These are phyloP conservation scores for Yponomeuta sedellus DNA, from an alignment of 2,888 invertebrate species.

Conservation along the genomic window DNA sequence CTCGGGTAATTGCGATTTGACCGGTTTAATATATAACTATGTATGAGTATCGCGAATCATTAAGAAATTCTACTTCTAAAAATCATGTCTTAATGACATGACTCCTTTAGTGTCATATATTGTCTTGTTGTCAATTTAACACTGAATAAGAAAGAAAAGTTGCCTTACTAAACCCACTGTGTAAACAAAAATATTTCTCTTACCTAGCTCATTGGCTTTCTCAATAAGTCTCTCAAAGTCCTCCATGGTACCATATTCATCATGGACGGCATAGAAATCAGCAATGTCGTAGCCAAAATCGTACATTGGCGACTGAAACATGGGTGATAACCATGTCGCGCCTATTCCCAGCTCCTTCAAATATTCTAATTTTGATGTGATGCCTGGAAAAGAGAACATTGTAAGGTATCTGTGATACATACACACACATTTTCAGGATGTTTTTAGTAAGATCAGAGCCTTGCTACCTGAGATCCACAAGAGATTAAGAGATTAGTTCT, in stretches of 20 bases:
- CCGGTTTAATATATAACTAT: no score
- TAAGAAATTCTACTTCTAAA: no score
- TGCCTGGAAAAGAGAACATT: conserved; percentile 55
- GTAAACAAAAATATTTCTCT: conserved; percentile 20
- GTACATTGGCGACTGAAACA: conserved; percentile 83
- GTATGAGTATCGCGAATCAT: no score
- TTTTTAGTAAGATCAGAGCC: neutral
- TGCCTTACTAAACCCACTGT: no score
- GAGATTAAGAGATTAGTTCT: no score
- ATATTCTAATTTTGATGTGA: conserved; percentile 78
- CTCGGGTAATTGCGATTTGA: no score
- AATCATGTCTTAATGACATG: no score
- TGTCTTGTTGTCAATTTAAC: no score
- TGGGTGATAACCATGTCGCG: conserved; percentile 86
- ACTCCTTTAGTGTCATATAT: no score
- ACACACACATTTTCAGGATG: neutral
- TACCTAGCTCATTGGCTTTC: conserved; percentile 73
- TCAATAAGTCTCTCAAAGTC: conserved; percentile 80
- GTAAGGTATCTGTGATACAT: neutral
- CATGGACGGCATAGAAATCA: conserved; percentile 82
- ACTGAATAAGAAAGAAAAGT: no score
- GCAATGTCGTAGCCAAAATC: conserved; percentile 90
- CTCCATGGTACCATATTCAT: conserved; percentile 82
- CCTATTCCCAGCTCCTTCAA: conserved; percentile 81
- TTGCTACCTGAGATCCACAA: neutral